Evolutionary conservation across 1,140 invertebrate genomes (phyloP).

Genomic region (Portunus trituberculatus): DNA sequence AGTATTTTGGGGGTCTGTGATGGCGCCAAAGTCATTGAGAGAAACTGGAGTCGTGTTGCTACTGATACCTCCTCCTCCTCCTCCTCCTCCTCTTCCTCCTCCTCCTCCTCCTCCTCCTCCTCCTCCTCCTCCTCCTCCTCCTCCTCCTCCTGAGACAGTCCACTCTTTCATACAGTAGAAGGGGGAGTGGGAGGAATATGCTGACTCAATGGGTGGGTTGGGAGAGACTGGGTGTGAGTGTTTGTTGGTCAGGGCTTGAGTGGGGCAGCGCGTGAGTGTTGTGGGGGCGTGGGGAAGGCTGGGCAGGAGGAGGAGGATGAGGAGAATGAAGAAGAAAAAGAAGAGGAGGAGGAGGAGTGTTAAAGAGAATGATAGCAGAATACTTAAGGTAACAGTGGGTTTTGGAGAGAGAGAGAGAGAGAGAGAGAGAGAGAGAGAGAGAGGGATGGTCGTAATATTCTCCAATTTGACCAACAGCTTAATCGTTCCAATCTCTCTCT

Average conservation of each 20-base stretch:
- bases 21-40: not conserved
- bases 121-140: not conserved
- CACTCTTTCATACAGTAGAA: not conserved
- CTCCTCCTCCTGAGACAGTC: not conserved
- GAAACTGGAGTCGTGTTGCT: not conserved
- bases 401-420: not conserved
- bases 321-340: too few species aligned
- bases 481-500: too few species aligned
- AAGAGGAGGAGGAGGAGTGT: too few species aligned
- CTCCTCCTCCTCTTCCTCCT: not conserved
- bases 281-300: not conserved
- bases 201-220: not conserved
- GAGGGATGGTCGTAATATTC: not conserved
- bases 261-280: not conserved
- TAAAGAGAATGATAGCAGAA: too few species aligned
- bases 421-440: slow-evolving; percentile 42
- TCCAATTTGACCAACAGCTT: not conserved
- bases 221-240: not conserved
- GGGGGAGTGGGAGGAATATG: not conserved
- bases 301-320: not conserved
- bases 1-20: not conserved
- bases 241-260: not conserved
- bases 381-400: not conserved
- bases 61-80: slow-evolving; percentile 4
- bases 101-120: slow-evolving; percentile 10